Evolutionary conservation across 2,113 vertebrate genomes (phyloP).

Genomic region (Centropus unirufus): DNA sequence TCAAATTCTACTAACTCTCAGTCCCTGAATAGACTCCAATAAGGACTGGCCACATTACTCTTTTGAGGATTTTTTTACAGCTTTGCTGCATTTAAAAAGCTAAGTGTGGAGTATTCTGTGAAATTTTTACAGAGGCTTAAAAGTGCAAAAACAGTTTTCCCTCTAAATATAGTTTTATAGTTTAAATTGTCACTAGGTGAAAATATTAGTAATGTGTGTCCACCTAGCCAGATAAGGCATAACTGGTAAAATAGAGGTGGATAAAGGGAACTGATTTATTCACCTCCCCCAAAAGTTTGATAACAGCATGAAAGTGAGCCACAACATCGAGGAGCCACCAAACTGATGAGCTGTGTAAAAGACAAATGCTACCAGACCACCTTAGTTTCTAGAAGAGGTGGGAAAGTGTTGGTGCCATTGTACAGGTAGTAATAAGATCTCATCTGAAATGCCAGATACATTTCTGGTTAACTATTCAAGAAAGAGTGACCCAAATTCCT

Average conservation of each 20-base stretch:
- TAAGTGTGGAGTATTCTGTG: background rate
- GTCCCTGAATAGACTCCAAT: background rate
- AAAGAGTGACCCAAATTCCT: background rate
- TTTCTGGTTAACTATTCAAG: background rate
- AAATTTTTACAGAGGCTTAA: background rate
- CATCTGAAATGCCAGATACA: background rate
- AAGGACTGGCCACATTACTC: background rate
- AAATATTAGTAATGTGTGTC: background rate
- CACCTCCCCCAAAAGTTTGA: background rate
- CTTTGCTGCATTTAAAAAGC: background rate
- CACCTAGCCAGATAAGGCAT: background rate
- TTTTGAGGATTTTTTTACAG: background rate
- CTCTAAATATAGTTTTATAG: background rate
- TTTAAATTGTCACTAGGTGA: background rate
- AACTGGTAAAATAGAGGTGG: background rate
- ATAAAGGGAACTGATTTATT: background rate
- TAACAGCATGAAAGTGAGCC: background rate
- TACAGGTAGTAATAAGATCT: background rate
- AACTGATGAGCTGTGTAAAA: background rate
- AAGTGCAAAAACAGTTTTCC: background rate
- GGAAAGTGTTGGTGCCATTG: background rate
- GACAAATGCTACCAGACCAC: background rate
- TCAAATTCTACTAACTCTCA: background rate
- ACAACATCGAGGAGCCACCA: background rate
- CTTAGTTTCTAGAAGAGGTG: background rate